Evolutionary conservation across 2,888 invertebrate species (phyloP).

Genomic region (Drosophila cognata): DNA sequence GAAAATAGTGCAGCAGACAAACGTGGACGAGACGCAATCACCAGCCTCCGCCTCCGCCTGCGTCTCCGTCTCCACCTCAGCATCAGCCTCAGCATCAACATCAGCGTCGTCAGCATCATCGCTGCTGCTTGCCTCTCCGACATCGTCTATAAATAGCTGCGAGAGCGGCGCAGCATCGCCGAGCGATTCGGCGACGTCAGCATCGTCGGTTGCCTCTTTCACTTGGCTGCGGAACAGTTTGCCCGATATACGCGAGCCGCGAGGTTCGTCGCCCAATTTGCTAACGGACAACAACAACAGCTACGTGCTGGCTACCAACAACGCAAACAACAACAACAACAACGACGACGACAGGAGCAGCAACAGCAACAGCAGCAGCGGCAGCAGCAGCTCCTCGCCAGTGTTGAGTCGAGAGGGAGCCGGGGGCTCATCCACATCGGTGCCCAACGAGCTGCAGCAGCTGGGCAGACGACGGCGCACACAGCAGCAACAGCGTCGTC

Average conservation of each 20-base stretch:
- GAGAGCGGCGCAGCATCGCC: slow-evolving; percentile 64
- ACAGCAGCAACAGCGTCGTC: slow-evolving; percentile 40
- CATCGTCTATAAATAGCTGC: slow-evolving; percentile 74
- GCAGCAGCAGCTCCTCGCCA: slow-evolving; percentile 25
- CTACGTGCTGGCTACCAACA: slow-evolving; percentile 65
- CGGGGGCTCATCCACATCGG: slow-evolving; percentile 25
- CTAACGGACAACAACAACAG: slow-evolving; percentile 57
- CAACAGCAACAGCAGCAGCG: slow-evolving; percentile 4
- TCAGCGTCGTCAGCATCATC: slow-evolving; percentile 24
- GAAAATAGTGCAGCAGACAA: slow-evolving; percentile 72
- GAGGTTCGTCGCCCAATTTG: slow-evolving; percentile 64
- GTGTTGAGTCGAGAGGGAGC: slow-evolving; percentile 24
- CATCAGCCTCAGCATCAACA: slow-evolving; percentile 20
- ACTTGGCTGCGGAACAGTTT: slow-evolving; percentile 84
- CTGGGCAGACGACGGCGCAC: slow-evolving; percentile 66
- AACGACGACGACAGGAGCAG: slow-evolving; percentile 2
- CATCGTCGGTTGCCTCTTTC: slow-evolving; percentile 75
- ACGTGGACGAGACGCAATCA: slow-evolving; percentile 29
- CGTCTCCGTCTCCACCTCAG: neutral
- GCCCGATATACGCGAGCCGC: slow-evolving; percentile 83
- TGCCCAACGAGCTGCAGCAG: slow-evolving; percentile 81
- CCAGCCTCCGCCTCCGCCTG: neutral
- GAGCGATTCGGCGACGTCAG: slow-evolving; percentile 39
- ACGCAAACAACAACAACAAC: slow-evolving; percentile 20
- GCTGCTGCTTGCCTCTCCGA: slow-evolving; percentile 45